Conservation (phyloP, 2,888 invertebrate genomes). For the Nephrocerus scutellatus region DNA sequence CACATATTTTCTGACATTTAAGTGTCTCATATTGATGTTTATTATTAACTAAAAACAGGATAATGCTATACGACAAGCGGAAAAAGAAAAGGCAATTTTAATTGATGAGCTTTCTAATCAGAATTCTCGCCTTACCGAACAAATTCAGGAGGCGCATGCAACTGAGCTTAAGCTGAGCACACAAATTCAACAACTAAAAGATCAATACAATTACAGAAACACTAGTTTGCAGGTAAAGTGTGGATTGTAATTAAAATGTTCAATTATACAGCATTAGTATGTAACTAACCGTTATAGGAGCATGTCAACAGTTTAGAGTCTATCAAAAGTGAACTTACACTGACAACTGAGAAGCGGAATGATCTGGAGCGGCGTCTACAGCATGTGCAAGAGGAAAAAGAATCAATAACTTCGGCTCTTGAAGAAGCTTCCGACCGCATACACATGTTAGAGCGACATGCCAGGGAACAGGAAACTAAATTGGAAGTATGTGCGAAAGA, state of each 20-base stretch:
- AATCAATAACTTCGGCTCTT: slow-evolving; percentile 67
- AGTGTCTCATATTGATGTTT: too few relatives aligned
- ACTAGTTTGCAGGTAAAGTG: slow-evolving; percentile 62
- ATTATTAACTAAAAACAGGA: too few relatives aligned
- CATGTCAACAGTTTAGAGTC: slow-evolving; percentile 84
- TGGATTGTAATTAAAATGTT: background rate
- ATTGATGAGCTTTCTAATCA: slow-evolving; percentile 82
- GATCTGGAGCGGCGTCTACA: slow-evolving; percentile 79
- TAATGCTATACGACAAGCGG: slow-evolving; percentile 48
- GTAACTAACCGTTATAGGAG: slow-evolving; percentile 52
- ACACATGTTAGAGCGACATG: slow-evolving; percentile 73
- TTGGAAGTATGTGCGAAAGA: slow-evolving; percentile 38
- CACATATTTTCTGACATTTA: too few relatives aligned
- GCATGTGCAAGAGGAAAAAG: slow-evolving; percentile 69
- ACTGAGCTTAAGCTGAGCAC: slow-evolving; percentile 71
- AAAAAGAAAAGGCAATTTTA: slow-evolving; percentile 72
- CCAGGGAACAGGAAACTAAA: slow-evolving; percentile 67
- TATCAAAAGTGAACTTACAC: slow-evolving; percentile 77
- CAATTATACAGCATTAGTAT: background rate
- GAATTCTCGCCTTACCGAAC: slow-evolving; percentile 76
- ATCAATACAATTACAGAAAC: slow-evolving; percentile 75
- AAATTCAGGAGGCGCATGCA: slow-evolving; percentile 76
- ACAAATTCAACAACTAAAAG: slow-evolving; percentile 74
- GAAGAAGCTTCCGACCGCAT: slow-evolving; percentile 90
- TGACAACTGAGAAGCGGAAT: slow-evolving; percentile 73